Percentiles rank a stretch among this genome's conserved stretches.
Conservation (phyloP, 2,113 vertebrate species). For the Pelobates fuscus region DNA sequence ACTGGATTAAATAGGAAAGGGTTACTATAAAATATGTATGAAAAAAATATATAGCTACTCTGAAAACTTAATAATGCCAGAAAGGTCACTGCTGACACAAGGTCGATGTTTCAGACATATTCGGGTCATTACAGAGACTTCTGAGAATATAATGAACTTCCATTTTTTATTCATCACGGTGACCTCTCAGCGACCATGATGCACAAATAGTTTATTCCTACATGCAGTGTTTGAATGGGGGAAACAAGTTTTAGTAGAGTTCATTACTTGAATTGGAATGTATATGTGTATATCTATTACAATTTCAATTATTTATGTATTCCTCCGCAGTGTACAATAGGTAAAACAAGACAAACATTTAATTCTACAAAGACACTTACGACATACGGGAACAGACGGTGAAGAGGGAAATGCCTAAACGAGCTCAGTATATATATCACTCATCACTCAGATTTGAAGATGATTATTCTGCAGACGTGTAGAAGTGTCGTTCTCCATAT, state of each 20-base stretch:
- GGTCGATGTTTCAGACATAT: neutral
- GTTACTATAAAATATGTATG: neutral
- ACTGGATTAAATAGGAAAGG: neutral
- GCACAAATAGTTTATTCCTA: neutral
- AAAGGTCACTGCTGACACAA: neutral
- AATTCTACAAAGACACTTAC: too few species aligned
- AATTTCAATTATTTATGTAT: too few species aligned
- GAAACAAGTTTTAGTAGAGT: neutral
- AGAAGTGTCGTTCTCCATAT: too few species aligned
- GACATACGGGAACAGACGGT: too few species aligned
- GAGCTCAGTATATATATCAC: too few species aligned
- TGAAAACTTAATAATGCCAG: neutral
- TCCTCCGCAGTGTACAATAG: too few species aligned
- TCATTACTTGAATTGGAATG: neutral
- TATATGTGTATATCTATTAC: too few species aligned
- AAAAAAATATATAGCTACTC: neutral
- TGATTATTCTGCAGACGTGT: too few species aligned
- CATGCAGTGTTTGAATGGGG: neutral
- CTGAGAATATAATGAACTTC: neutral
- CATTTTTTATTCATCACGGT: neutral
- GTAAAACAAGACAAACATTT: too few species aligned
- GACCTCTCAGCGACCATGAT: neutral
- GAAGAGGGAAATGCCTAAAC: too few species aligned
- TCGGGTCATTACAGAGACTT: neutral
- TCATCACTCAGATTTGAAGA: too few species aligned